These are phyloP conservation scores for Drosophila ficusphila DNA, from an alignment of 1,140 invertebrate genomes.

Conservation along the genomic window DNA sequence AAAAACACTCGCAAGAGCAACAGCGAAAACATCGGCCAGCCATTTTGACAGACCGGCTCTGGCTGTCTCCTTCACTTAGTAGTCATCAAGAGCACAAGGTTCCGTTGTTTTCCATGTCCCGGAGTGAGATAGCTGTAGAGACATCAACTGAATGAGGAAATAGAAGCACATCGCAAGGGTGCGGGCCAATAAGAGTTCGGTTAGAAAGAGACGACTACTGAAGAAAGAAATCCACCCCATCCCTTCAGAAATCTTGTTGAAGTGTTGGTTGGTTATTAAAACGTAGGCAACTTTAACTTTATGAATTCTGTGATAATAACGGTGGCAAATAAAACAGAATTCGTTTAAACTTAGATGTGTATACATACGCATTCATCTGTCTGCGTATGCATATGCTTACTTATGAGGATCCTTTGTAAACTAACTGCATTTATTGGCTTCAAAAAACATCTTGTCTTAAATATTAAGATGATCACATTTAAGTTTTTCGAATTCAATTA, in stretches of 20 bases:
- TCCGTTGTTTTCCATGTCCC: not conserved
- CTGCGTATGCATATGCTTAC: slow-evolving; percentile 22
- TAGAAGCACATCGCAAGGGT: slow-evolving; percentile 3
- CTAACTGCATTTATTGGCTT: not conserved
- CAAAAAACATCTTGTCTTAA: too few relatives aligned
- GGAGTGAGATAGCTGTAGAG: slow-evolving; percentile 19
- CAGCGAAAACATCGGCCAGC: slow-evolving; percentile 43
- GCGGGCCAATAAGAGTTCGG: slow-evolving; percentile 11
- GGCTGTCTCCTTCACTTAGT: slow-evolving; percentile 11
- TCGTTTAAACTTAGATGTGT: slow-evolving; percentile 9
- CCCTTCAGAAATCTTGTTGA: not conserved
- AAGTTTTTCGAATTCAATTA: too few relatives aligned
- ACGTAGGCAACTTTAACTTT: slow-evolving; percentile 55
- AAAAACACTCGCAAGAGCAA: slow-evolving; percentile 74
- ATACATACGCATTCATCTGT: not conserved
- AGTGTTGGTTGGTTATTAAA: slow-evolving; percentile 28
- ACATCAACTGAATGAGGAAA: not conserved
- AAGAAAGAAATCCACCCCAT: slow-evolving; percentile 3
- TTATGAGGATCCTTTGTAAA: slow-evolving; percentile 5
- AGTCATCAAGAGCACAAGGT: too few relatives aligned
- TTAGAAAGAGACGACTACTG: slow-evolving; percentile 23
- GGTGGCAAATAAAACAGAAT: slow-evolving; percentile 20
- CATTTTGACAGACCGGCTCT: slow-evolving; percentile 52
- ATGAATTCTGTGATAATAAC: slow-evolving; percentile 52
- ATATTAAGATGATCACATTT: too few relatives aligned